phyloP scores from a whole-genome alignment of 1,140 invertebrate genomes.

The Drosophila mojavensis region DNA sequence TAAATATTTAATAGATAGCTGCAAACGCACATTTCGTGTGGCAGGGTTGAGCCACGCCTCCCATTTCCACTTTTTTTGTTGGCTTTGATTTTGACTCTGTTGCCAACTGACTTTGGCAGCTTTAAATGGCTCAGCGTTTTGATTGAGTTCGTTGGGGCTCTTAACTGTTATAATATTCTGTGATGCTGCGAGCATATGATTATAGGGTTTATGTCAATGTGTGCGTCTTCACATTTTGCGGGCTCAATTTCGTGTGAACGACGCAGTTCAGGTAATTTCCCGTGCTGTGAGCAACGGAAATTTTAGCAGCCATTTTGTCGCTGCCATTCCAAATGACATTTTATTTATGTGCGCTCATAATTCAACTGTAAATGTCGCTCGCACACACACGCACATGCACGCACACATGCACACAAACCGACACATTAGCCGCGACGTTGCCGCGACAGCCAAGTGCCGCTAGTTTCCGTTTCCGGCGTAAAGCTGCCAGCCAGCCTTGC shows the following conservation, averaged over 20 bases:
- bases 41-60: neutral
- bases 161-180: slow-evolving; percentile 41
- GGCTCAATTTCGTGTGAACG: slow-evolving; percentile 77
- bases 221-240: slow-evolving; percentile 20
- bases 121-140: slow-evolving; percentile 51
- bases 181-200: neutral
- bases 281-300: slow-evolving; percentile 49
- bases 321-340: slow-evolving; percentile 61
- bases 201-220: slow-evolving; percentile 47
- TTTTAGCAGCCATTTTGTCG: slow-evolving; percentile 77
- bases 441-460: slow-evolving; percentile 66
- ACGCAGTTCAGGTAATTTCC: slow-evolving; percentile 78
- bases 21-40: slow-evolving; percentile 4
- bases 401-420: slow-evolving; percentile 9
- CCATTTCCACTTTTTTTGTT: neutral
- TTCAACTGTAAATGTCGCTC: slow-evolving; percentile 74
- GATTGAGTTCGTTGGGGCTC: slow-evolving; percentile 14
- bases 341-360: slow-evolving; percentile 79
- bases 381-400: slow-evolving; percentile 17
- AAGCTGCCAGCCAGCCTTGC: slow-evolving; percentile 64
- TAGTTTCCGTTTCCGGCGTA: slow-evolving; percentile 79
- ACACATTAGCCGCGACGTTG: slow-evolving; percentile 59
- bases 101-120: slow-evolving; percentile 62
- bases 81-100: neutral
- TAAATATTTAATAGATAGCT: slow-evolving; percentile 66